A percentile compares a stretch with the other conserved stretches of the same genome.
Evolutionary conservation across 2,113 vertebrate species (phyloP).

Genomic region (Calidris pugnax): DNA sequence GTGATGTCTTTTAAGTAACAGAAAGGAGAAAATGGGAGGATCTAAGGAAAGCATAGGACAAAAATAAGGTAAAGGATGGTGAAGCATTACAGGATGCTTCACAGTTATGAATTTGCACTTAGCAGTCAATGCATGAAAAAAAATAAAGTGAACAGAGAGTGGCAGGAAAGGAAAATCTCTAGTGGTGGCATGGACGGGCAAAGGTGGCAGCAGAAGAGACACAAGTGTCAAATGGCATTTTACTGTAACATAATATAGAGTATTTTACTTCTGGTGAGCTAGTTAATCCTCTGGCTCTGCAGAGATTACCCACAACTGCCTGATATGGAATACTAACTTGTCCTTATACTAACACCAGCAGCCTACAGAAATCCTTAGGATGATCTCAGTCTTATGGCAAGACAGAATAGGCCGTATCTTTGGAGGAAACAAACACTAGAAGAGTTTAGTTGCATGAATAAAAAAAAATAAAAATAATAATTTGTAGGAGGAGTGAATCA

Average conservation of each 20-base stretch:
- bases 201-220: neutral
- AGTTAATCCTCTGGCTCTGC: neutral
- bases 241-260: neutral
- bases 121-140: neutral
- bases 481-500: neutral
- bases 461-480: neutral
- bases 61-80: neutral
- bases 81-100: neutral
- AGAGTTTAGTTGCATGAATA: neutral
- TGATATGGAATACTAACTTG: neutral
- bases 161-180: neutral
- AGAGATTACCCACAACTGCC: neutral
- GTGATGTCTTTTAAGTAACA: neutral
- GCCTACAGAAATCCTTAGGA: neutral
- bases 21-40: neutral
- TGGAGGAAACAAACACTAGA: neutral
- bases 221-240: neutral
- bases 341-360: neutral
- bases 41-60: neutral
- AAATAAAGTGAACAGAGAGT: neutral
- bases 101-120: neutral
- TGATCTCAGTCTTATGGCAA: neutral
- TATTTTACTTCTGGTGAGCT: neutral
- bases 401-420: neutral
- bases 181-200: neutral